Evolutionary conservation across 2,888 invertebrate genomes (phyloP).

Genomic region (Agrochola circellaris): DNA sequence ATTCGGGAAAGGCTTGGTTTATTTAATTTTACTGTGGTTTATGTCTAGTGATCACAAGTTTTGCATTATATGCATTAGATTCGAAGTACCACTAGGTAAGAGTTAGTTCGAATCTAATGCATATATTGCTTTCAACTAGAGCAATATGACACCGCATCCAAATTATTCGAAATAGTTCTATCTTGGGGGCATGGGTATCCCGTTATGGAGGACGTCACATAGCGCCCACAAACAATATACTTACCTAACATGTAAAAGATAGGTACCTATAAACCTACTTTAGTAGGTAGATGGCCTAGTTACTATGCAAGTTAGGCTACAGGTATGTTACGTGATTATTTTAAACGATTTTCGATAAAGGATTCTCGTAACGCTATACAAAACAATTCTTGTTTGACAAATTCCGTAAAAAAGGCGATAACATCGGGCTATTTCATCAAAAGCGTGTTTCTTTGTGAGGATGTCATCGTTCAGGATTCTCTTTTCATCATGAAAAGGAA

Average conservation of each 20-base stretch:
- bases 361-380: conserved; percentile 22
- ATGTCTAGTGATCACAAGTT: background rate
- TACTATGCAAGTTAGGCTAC: background rate
- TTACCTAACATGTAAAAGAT: background rate
- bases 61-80: no score
- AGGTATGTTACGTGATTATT: conserved; percentile 20
- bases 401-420: conserved; percentile 24
- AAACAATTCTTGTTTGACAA: conserved; percentile 10
- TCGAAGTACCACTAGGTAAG: no score
- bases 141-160: background rate
- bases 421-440: conserved; percentile 10
- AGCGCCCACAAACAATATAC: background rate
- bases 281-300: background rate
- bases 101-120: background rate
- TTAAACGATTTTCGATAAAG: conserved; percentile 25
- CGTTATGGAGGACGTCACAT: background rate
- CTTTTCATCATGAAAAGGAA: conserved; percentile 12
- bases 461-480: background rate
- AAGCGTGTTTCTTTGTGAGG: background rate
- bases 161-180: background rate
- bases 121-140: no score
- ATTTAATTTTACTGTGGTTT: background rate
- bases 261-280: no score
- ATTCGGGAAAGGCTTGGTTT: background rate
- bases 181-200: background rate